Percentiles rank a stretch among this genome's conserved stretches.
Conservation (phyloP, 2,113 vertebrate genomes). For the Hippocampus barbouri region DNA sequence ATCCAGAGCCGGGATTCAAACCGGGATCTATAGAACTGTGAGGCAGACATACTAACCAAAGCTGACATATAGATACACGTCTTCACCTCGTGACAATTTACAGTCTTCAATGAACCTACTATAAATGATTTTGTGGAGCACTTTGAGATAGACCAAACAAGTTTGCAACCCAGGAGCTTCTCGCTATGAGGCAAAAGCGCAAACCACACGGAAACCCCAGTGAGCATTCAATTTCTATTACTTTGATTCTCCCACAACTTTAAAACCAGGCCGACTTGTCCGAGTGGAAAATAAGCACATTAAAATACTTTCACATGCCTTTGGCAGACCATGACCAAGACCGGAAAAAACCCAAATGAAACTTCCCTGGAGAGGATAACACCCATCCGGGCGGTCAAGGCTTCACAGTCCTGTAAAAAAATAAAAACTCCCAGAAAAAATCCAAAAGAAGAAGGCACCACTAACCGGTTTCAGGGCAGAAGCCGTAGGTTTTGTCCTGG, state of each 20-base stretch:
- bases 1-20: background rate
- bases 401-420: slow-evolving; percentile 18
- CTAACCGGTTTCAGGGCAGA: slow-evolving; percentile 93
- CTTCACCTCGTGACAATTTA: background rate
- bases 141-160: background rate
- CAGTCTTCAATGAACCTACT: background rate
- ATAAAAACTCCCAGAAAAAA: background rate
- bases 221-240: slow-evolving; percentile 6
- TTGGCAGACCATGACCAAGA: slow-evolving; percentile 50
- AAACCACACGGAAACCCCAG: slow-evolving; percentile 53
- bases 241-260: slow-evolving; percentile 15
- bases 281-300: slow-evolving; percentile 69
- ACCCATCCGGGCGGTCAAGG: slow-evolving; percentile 18
- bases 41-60: background rate
- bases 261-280: slow-evolving; percentile 50
- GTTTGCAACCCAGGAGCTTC: background rate
- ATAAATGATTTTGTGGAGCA: background rate
- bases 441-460: background rate
- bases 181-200: slow-evolving; percentile 5
- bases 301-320: slow-evolving; percentile 61
- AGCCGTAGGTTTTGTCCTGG: slow-evolving; percentile 86
- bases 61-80: background rate
- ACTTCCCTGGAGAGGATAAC: slow-evolving; percentile 36
- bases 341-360: slow-evolving; percentile 33
- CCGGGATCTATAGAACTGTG: background rate